Evolutionary conservation across 2,888 invertebrate species (phyloP), one percentile per base, ranked within the genome.

Genomic region (Harpagoxenus sublaevis): DNA sequence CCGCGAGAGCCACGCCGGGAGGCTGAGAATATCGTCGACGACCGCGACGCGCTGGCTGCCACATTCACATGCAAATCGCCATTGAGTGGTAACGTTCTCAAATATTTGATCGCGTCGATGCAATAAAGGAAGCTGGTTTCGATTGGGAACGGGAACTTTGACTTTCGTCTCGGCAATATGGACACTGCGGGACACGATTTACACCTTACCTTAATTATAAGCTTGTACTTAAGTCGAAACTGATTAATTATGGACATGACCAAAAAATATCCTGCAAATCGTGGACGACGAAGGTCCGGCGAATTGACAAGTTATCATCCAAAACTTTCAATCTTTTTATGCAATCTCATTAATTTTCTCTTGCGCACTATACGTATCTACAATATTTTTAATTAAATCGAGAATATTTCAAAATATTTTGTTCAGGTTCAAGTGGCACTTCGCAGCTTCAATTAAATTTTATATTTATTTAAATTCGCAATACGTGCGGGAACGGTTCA

Each of bases 391-490:
- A 63, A 75, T 63, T 35, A 63, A 62, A 62, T 48, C 15, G 35
- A 55, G 23, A 35, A 71, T 79, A 84, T 83, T 57, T 79, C 79
- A 82, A 42, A 42, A 81, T 75, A 81, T 83, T 82, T 63, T 83
- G 9, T 51, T 18, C 45, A 12, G 2, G 12, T 6, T 65, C 6
- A 28, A 18, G 18, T 18, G 28, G 2, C 8, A 66, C 6, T 48
- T 45, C 0, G 31, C 3, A 42, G 83, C 81, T 87, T 89, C 82
- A 89, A 85, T 88, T 78, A 85, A 48, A 73, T 8, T 6, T 45
- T 55, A 42, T 35, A n/a, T 55, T 68, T 78, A 68, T 55, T 55
- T 70, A n/a, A 68, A 28, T 53, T 42, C 18, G 15, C n/a, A 1
- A 9, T 31, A 18, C 12, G 23, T 63, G 6, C n/a, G n/a, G 5